Conservation (phyloP, 2,888 invertebrate species). For the Eupithecia insigniata region DNA sequence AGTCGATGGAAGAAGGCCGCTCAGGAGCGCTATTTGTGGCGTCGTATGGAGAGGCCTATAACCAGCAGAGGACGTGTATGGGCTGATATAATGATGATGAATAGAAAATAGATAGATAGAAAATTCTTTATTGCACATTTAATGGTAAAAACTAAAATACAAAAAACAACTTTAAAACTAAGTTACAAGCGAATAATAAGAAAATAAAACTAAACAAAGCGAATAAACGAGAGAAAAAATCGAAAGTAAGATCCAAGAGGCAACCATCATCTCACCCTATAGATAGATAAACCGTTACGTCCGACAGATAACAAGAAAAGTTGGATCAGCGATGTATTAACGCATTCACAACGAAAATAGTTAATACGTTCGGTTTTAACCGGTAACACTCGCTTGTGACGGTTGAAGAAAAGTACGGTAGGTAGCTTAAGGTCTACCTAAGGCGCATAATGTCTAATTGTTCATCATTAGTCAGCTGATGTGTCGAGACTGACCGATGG, state of each 20-base stretch:
- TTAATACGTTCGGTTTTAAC: neutral
- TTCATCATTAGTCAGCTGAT: neutral
- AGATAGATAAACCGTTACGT: conserved; percentile 19
- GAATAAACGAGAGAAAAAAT: neutral
- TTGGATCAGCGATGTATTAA: conserved; percentile 16
- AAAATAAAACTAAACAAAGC: neutral
- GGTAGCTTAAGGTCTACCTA: neutral
- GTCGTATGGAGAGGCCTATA: too few species aligned
- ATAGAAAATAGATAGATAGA: too few species aligned
- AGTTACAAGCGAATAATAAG: too few species aligned
- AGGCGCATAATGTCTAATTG: neutral
- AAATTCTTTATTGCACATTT: too few species aligned
- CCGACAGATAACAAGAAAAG: conserved; percentile 19
- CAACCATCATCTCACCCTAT: conserved; percentile 19
- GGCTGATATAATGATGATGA: too few species aligned
- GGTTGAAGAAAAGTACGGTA: neutral
- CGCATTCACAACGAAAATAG: conserved; percentile 12
- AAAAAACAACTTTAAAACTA: too few species aligned
- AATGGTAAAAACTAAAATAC: too few species aligned
- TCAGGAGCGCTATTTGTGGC: too few species aligned
- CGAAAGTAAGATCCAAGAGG: neutral
- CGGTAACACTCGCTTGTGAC: neutral
- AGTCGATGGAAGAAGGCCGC: too few species aligned
- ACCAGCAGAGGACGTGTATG: too few species aligned
- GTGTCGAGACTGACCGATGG: too few species aligned